Evolutionary conservation across 2,113 vertebrate genomes (phyloP).

Genomic region (Ciconia boyciana): DNA sequence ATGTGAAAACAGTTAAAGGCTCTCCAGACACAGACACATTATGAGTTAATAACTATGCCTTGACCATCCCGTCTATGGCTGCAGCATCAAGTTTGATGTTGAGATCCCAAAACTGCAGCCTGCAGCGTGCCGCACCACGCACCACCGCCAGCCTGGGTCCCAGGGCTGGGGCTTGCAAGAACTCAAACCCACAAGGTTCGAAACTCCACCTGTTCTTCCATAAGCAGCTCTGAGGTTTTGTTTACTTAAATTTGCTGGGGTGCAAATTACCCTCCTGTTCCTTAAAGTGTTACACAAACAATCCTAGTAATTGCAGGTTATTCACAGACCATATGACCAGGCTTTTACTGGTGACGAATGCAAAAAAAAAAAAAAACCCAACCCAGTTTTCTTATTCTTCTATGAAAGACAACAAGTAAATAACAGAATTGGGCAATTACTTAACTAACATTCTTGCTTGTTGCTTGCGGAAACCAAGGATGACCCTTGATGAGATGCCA

Average conservation of each 20-base stretch:
- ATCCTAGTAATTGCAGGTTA: background rate
- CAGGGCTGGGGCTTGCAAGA: background rate
- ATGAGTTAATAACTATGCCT: accelerated
- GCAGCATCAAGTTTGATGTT: background rate
- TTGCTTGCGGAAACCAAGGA: background rate
- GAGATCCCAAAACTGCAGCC: background rate
- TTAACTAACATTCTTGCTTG: background rate
- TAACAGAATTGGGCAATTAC: background rate
- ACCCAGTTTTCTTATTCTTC: background rate
- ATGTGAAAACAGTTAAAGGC: background rate
- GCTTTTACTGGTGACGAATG: background rate
- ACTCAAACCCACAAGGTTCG: background rate
- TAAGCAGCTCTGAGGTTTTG: background rate
- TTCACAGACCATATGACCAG: background rate
- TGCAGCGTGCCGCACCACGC: accelerated
- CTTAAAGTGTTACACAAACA: background rate
- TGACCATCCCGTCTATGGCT: background rate
- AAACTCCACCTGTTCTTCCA: background rate
- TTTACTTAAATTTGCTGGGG: background rate
- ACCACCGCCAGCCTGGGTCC: background rate
- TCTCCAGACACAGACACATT: background rate
- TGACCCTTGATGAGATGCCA: background rate
- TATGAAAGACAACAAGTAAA: background rate
- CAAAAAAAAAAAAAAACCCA: background rate
- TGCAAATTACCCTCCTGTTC: background rate